phyloP scores from a whole-genome alignment of 2,113 vertebrate species.

The Rhizomys pruinosus region DNA sequence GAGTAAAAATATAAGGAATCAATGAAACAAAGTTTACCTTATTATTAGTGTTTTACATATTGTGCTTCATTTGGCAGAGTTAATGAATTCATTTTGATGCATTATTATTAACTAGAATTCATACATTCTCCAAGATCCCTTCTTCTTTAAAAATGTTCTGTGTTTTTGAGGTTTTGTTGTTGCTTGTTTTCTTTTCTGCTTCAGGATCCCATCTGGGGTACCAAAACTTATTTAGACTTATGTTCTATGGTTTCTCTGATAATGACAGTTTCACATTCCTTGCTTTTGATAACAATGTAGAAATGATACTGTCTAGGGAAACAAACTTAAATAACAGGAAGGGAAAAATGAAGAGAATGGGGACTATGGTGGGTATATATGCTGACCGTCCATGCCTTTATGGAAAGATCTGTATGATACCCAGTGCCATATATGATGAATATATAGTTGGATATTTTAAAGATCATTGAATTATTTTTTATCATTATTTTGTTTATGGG shows the following conservation, averaged over 20 bases:
- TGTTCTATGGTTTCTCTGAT: not conserved
- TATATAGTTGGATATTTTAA: not conserved
- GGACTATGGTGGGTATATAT: not conserved
- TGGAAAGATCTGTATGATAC: not conserved
- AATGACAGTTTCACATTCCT: not conserved
- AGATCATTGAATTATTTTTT: not conserved
- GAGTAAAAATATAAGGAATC: not conserved
- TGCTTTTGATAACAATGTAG: not conserved
- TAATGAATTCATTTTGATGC: not conserved
- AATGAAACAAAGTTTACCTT: not conserved
- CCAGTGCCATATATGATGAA: not conserved
- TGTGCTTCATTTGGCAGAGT: not conserved
- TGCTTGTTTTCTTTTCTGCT: not conserved
- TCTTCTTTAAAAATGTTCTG: not conserved
- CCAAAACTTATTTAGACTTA: not conserved
- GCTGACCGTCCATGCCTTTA: not conserved
- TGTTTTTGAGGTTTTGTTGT: not conserved
- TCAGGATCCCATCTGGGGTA: not conserved
- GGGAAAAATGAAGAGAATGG: not conserved
- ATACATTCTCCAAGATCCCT: not conserved
- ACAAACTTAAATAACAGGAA: not conserved
- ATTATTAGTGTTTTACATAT: not conserved
- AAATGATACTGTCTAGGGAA: not conserved
- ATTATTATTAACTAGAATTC: not conserved
- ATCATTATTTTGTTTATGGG: constrained; percentile 8